These are phyloP conservation scores for Eumerus sabulonum DNA, from an alignment of 2,888 invertebrate genomes.

Conservation along the genomic window DNA sequence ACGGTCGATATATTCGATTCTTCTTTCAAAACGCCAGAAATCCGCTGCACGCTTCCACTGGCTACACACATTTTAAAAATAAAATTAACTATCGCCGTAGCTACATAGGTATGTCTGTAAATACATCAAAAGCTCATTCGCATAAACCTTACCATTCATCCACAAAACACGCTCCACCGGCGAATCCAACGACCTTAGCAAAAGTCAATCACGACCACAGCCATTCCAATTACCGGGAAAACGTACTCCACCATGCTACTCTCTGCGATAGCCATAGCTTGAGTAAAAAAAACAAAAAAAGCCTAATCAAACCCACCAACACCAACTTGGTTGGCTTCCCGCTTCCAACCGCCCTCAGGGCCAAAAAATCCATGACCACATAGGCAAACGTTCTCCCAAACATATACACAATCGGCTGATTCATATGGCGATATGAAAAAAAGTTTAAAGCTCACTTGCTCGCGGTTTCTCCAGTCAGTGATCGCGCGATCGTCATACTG, in stretches of 20 bases:
- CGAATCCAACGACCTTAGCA: constrained; percentile 41
- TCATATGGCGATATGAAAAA: constrained; percentile 10
- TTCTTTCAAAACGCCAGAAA: too few species aligned
- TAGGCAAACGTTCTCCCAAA: constrained; percentile 12
- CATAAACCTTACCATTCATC: too few species aligned
- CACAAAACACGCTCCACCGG: too few species aligned
- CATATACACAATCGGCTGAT: constrained; percentile 44
- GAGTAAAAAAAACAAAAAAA: constrained; percentile 25
- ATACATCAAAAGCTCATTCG: too few species aligned
- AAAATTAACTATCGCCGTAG: too few species aligned
- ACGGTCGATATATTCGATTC: too few species aligned
- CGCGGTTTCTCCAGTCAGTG: constrained; percentile 49
- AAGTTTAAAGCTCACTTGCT: constrained; percentile 26
- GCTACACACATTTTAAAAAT: too few species aligned
- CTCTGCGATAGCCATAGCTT: constrained; percentile 4
- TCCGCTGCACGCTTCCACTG: too few species aligned
- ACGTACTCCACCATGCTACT: neutral
- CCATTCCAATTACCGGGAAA: neutral
- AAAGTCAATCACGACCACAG: constrained; percentile 48
- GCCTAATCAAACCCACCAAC: too few species aligned
- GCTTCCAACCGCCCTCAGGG: neutral
- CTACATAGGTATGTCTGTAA: too few species aligned
- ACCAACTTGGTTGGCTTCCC: constrained; percentile 13
- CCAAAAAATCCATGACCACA: neutral
- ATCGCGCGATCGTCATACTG: constrained; percentile 67